A percentile compares a stretch with the other conserved stretches of the same genome.
Conservation (phyloP, 2,113 vertebrate genomes). For the Pungitius pungitius region DNA sequence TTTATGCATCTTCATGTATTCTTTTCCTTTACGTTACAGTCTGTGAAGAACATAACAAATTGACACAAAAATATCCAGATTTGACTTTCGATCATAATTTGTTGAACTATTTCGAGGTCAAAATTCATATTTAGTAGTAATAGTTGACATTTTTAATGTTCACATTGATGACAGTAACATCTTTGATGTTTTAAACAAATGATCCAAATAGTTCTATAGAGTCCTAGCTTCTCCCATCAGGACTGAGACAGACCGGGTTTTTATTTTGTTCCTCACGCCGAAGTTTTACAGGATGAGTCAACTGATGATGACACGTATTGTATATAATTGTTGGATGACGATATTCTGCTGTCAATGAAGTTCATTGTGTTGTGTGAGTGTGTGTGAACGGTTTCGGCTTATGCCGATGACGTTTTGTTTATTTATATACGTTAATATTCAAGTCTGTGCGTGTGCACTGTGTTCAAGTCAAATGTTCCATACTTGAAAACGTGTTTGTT, state of each 20-base stretch:
- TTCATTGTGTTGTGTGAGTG: neutral
- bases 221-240: neutral
- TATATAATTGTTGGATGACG: neutral
- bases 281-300: neutral
- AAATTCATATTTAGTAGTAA: neutral
- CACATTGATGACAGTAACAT: no score
- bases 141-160: no score
- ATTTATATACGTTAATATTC: neutral
- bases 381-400: neutral
- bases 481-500: neutral
- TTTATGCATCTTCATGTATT: neutral
- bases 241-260: neutral
- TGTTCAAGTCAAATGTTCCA: neutral
- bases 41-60: neutral
- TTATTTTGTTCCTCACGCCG: neutral
- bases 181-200: no score
- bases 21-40: neutral
- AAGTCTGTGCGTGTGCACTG: neutral
- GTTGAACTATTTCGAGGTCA: neutral
- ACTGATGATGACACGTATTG: neutral
- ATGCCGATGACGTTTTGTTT: neutral
- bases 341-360: neutral
- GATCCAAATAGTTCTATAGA: neutral
- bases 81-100: no score
- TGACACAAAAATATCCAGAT: no score